Base-by-base conservation (phyloP, 2,797 vertebrate species). In the Gadopsis marmoratus region DNA sequence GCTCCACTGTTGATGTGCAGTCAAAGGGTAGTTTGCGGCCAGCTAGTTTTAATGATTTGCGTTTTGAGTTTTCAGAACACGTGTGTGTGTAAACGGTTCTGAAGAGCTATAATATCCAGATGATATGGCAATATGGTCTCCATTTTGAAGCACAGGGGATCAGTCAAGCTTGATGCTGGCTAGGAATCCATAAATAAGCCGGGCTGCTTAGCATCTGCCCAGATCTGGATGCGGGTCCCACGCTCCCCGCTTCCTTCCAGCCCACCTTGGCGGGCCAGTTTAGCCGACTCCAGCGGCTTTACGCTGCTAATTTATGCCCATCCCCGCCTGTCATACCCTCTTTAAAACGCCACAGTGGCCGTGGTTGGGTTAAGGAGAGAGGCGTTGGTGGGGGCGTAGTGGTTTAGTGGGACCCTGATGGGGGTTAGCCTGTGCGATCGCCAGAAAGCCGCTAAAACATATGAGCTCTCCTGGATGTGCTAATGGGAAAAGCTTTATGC, bases 111-210 rank as follows among this genome's bases (percentile, higher is more conserved):
- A 76, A 79, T 71, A 84, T 83, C 88, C 89, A 90, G 84, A 87
- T 85, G 70, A 89, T 71, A 66, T 31, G 64, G 84, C 76, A 79
- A 68, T 84, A 51, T 69, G 82, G 78, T 84, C 86, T 85, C 59
- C 58, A 78, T 79, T 74, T 76, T 71, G 59, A 84, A 74, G 45
- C 82, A 66, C 83, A 47, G 59, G 88, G 84, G 79, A 87, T 88
- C 75, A 60, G 62, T 86, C 58, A 67, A 74, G 74, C 85, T 71
- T 63, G 74, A 82, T 76, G 71, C 75, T 60, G 70, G 63, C 82
- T 62, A 11, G 31, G 76, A 83, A 82, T 76, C 84, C 87, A 91
- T 94, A 93, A 93, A 94, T 92, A 91, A 93, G 43, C 81, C 21
- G 3, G 21, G n/a, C 69, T 62, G 68, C 79, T 86, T 74, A 59